Percentiles rank a stretch among this genome's conserved stretches.
phyloP scores from a whole-genome alignment of 2,113 vertebrate genomes.

The Corythaeola cristata region DNA sequence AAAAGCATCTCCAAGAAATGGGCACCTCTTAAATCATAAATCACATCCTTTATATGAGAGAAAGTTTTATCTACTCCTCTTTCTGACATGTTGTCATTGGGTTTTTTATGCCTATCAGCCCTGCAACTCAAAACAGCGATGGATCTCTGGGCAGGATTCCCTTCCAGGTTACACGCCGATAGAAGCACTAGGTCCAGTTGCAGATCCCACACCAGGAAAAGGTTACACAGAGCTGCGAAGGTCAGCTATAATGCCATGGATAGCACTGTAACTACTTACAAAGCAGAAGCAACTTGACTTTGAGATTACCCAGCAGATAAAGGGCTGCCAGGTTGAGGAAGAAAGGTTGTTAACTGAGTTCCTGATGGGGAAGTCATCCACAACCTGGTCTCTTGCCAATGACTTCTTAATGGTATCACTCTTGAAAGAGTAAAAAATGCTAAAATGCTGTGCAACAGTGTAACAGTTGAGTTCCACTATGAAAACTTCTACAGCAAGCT shows the following conservation, averaged over 20 bases:
- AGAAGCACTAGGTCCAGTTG: background rate
- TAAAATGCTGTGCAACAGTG: background rate
- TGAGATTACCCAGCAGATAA: background rate
- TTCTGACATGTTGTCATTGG: background rate
- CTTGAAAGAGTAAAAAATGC: background rate
- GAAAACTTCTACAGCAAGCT: background rate
- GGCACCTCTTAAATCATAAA: background rate
- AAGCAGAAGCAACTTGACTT: constrained; percentile 9
- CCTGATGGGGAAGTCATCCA: background rate
- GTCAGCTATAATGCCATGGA: background rate
- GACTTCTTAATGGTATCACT: background rate
- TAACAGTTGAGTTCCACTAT: background rate
- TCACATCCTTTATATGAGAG: background rate
- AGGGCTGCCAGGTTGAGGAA: background rate
- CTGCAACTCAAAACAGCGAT: background rate
- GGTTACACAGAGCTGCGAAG: background rate
- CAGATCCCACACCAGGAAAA: background rate
- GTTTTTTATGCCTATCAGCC: background rate
- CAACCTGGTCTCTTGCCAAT: background rate
- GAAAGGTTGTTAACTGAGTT: background rate
- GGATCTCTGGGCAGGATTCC: background rate
- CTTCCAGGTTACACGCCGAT: background rate
- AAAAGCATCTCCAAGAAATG: background rate
- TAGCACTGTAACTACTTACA: background rate
- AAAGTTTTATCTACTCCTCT: background rate